Evolutionary conservation across 2,113 vertebrate genomes (phyloP).

Genomic region (Tupaia tana): DNA sequence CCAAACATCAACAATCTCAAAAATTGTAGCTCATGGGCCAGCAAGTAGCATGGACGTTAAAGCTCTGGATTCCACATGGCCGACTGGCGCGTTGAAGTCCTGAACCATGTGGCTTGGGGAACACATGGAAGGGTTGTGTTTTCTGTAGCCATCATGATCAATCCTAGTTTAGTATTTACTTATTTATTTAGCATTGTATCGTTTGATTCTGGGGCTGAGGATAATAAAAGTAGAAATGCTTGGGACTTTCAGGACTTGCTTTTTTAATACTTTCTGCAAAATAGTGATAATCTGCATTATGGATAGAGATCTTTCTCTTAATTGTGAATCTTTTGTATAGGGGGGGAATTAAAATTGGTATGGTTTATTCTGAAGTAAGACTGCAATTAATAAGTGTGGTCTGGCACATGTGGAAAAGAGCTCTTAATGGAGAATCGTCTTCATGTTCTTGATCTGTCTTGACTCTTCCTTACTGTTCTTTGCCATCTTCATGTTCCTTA

Average conservation of each 20-base stretch:
- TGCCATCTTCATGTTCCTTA: conserved; percentile 26
- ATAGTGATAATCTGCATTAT: neutral
- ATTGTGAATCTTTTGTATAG: conserved; percentile 4
- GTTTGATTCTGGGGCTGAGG: neutral
- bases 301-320: conserved; percentile 6
- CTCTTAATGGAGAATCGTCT: conserved; percentile 27
- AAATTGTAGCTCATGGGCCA: neutral
- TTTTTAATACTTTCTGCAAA: conserved; percentile 42
- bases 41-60: too few species aligned
- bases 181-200: conserved; percentile 51
- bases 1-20: conserved; percentile 23
- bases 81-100: too few species aligned
- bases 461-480: neutral
- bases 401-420: neutral
- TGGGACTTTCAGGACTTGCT: conserved; percentile 33
- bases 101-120: too few species aligned
- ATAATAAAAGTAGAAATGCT: conserved; percentile 9
- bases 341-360: neutral
- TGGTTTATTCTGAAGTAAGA: neutral
- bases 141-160: neutral
- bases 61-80: too few species aligned
- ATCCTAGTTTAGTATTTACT: conserved; percentile 34
- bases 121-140: too few species aligned
- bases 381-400: neutral
- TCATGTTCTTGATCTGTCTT: conserved; percentile 12